Base-by-base conservation (phyloP, 2,888 invertebrate genomes). In the Drosophila vallismaia region DNA sequence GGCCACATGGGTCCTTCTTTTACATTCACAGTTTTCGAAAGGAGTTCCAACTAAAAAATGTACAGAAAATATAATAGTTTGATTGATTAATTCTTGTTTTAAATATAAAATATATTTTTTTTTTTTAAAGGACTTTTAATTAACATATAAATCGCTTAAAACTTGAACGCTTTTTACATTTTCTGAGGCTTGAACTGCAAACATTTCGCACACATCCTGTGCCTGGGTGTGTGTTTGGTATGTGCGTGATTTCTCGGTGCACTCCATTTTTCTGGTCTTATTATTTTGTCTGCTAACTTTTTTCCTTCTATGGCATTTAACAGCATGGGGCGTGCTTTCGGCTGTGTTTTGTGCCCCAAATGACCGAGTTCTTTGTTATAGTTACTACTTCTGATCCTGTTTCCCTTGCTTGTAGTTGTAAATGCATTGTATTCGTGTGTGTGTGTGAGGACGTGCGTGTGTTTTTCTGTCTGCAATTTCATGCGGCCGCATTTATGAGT, bases 361-460 rank as follows among this genome's bases (percentile, higher is more conserved):
- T 83, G 82, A 83, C 82, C 86, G 83, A 78, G 86, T 78, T 82
- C 71, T 75, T 68, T 72, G 71, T 71, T 76, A 64, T 54, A 64
- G 62, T 55, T 64, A 53, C 64, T 46, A 50, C 49, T 51, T 38
- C 19, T 55, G 46, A 64, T 64, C 48, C 40, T 64, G 38, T 36
- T 48, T 46, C 46, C 14, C 31, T 44, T 64, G 55, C 63, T 62
- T 63, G 26, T n/a, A 9, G 38, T 28, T 63, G 63, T 46, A 63
- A 63, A 52, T 64, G 63, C 63, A 64, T 63, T 52, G 68, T 51
- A 38, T 38, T 46, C 33, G 54, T 55, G 29, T 44, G 54, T 1
- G 44, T 1, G 44, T 31, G 40, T 31, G 26, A 8, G 36, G 36
- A 12, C 45, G 58, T 44, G 48, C 9, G 26, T 28, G 54, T 51